A percentile compares a stretch with the other conserved stretches of the same genome.
These are phyloP conservation scores for Idaea straminata DNA, from an alignment of 2,888 invertebrate genomes.

Conservation along the genomic window DNA sequence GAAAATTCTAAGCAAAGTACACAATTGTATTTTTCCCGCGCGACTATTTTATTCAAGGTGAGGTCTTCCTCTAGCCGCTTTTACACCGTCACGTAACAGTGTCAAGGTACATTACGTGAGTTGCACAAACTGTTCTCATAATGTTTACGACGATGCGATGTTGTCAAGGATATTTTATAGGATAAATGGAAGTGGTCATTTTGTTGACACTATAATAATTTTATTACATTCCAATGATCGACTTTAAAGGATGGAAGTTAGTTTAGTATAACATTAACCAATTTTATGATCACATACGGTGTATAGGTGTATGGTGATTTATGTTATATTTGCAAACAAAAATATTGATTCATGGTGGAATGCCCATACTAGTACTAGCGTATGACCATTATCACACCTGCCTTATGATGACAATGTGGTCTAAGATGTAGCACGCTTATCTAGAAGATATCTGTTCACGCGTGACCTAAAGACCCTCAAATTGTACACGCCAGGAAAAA, in stretches of 20 bases:
- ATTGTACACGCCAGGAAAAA: no score
- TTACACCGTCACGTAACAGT: conserved; percentile 26
- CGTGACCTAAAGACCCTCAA: no score
- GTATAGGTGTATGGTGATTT: no score
- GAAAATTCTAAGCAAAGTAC: neutral
- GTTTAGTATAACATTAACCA: no score
- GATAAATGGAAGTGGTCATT: neutral
- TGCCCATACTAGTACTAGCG: no score
- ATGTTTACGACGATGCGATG: neutral
- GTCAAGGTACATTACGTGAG: conserved; percentile 17
- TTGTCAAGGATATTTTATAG: conserved; percentile 3
- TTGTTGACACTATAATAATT: neutral
- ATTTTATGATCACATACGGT: no score
- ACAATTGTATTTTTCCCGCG: conserved; percentile 6
- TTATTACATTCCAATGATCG: neutral
- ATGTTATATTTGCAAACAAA: no score
- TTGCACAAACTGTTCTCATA: conserved; percentile 6
- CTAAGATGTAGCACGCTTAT: no score
- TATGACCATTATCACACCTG: no score
- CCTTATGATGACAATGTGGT: no score
- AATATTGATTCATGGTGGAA: no score
- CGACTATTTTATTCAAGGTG: conserved; percentile 26
- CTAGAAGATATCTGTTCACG: no score
- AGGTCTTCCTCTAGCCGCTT: conserved; percentile 22
- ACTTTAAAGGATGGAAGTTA: neutral